Conservation (phyloP, 2,113 vertebrate genomes). For the Psilopsiagon aymara region DNA sequence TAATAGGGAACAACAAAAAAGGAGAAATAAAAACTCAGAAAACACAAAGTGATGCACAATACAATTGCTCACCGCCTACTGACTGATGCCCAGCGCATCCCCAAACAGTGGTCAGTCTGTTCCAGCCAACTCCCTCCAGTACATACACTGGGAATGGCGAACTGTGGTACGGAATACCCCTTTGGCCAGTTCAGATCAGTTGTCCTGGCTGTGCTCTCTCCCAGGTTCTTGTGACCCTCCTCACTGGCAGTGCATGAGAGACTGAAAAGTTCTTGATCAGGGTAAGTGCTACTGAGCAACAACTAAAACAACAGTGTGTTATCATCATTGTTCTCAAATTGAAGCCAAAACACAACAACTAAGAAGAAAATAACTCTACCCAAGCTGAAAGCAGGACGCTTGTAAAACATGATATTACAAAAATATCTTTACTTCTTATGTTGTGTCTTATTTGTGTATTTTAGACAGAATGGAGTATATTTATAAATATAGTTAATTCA, state of each 20-base stretch:
- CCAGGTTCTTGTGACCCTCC: neutral
- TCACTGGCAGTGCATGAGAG: neutral
- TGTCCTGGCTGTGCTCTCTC: neutral
- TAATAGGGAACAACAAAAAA: neutral
- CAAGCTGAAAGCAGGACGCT: neutral
- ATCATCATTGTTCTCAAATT: neutral
- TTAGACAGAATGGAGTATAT: neutral
- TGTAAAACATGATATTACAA: slow-evolving; percentile 30
- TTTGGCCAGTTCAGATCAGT: neutral
- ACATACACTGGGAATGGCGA: neutral
- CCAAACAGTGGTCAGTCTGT: neutral
- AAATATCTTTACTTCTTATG: neutral
- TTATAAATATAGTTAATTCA: neutral
- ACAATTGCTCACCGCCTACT: neutral
- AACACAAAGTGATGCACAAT: neutral
- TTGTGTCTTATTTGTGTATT: neutral
- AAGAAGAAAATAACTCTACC: neutral
- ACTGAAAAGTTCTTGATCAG: neutral
- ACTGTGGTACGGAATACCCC: neutral
- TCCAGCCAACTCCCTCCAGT: neutral
- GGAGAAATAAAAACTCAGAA: neutral
- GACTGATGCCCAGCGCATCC: neutral
- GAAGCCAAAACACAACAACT: neutral
- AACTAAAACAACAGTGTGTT: neutral
- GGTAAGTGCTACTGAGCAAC: neutral